Conservation (phyloP, 2,797 vertebrate genomes). For the Microtus obscurus region DNA sequence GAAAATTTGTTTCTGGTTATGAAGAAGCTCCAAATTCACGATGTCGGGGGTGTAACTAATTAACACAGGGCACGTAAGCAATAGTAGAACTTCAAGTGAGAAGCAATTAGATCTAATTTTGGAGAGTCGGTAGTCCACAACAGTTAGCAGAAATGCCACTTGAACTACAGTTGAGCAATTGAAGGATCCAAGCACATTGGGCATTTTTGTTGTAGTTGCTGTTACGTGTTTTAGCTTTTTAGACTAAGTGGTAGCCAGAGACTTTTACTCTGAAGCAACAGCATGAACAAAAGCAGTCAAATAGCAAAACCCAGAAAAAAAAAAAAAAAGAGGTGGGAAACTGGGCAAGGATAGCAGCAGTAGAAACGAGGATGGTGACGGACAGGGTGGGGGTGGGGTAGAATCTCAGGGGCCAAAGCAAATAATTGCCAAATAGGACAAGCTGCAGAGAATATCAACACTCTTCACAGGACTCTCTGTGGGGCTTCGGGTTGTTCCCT, state of each 20-base stretch:
- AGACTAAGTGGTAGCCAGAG: neutral
- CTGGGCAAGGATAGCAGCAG: neutral
- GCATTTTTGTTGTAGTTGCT: neutral
- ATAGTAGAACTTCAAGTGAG: neutral
- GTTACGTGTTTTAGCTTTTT: neutral
- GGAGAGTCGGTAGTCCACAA: neutral
- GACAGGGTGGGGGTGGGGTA: neutral
- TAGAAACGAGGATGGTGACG: neutral
- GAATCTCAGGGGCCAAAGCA: conserved; percentile 19
- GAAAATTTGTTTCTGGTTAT: neutral
- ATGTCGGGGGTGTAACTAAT: neutral
- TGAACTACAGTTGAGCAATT: conserved; percentile 14
- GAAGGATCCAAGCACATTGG: neutral
- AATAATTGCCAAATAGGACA: neutral
- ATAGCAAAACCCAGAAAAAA: neutral
- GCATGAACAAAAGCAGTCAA: neutral
- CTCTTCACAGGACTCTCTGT: neutral
- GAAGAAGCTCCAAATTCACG: conserved; percentile 38
- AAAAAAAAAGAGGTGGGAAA: neutral
- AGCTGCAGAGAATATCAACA: neutral
- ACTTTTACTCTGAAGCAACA: conserved; percentile 19
- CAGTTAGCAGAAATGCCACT: neutral
- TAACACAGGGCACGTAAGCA: neutral
- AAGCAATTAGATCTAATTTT: conserved; percentile 26
- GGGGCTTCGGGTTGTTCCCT: neutral